phyloP scores from a whole-genome alignment of 2,113 vertebrate species.

The Periophthalmodon schlosseri region DNA sequence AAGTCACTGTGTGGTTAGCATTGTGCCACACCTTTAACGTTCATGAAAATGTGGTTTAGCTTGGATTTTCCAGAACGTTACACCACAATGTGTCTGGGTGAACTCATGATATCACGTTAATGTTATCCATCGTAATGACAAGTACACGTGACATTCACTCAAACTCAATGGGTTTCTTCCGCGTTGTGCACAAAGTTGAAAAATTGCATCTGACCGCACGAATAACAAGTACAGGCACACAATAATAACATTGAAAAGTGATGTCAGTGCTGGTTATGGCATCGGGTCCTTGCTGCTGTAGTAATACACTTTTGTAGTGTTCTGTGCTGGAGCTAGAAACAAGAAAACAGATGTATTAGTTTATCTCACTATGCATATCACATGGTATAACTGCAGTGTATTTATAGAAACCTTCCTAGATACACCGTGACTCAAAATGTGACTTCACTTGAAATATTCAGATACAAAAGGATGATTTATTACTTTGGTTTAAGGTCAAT shows the following conservation, averaged over 20 bases:
- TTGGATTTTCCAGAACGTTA: too few relatives aligned
- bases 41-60: not conserved
- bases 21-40: not conserved
- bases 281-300: not conserved
- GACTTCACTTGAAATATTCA: too few relatives aligned
- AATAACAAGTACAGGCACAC: not conserved
- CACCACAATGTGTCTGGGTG: too few relatives aligned
- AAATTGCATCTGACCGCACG: not conserved
- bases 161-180: not conserved
- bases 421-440: too few relatives aligned
- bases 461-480: too few relatives aligned
- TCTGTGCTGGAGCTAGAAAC: not conserved
- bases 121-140: too few relatives aligned
- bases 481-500: too few relatives aligned
- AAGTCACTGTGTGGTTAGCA: not conserved
- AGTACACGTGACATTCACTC: not conserved
- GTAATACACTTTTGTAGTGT: constrained; percentile 2
- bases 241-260: not conserved
- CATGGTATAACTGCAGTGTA: too few relatives aligned
- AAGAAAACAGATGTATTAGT: not conserved
- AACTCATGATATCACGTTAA: too few relatives aligned
- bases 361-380: too few relatives aligned
- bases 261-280: not conserved
- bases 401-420: too few relatives aligned
- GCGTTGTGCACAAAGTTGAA: not conserved